These are phyloP conservation scores for Thunnus thynnus DNA, from an alignment of 2,113 vertebrate species.

Conservation along the genomic window DNA sequence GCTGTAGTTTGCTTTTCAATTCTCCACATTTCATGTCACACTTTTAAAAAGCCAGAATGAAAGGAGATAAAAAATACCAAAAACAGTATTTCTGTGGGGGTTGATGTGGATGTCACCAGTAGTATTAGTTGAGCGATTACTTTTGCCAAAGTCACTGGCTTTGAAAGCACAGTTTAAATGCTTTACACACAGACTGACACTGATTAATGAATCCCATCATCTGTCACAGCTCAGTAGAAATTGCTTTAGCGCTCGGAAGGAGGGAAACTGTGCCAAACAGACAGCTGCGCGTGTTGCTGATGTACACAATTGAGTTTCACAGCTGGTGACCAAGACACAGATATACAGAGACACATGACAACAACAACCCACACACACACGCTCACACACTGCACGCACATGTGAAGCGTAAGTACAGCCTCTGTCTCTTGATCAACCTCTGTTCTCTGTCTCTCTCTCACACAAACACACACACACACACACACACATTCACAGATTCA, in stretches of 20 bases:
- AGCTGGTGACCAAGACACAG: slow-evolving; percentile 72
- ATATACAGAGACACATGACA: slow-evolving; percentile 46
- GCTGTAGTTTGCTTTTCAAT: neutral
- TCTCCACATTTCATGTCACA: neutral
- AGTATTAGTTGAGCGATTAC: slow-evolving; percentile 51
- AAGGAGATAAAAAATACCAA: slow-evolving; percentile 13
- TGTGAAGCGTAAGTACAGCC: slow-evolving; percentile 45
- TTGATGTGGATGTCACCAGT: slow-evolving; percentile 43
- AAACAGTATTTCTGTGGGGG: slow-evolving; percentile 10
- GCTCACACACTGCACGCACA: slow-evolving; percentile 48
- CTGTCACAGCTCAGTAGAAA: slow-evolving; percentile 75
- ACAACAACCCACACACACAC: slow-evolving; percentile 21
- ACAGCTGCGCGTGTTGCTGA: slow-evolving; percentile 72
- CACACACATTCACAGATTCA: slow-evolving; percentile 45
- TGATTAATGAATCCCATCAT: slow-evolving; percentile 79
- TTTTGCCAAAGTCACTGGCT: slow-evolving; percentile 61
- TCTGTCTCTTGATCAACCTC: slow-evolving; percentile 53
- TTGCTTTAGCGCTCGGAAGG: slow-evolving; percentile 69
- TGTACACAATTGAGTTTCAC: slow-evolving; percentile 66
- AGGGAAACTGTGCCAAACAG: slow-evolving; percentile 74
- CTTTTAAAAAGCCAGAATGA: slow-evolving; percentile 10
- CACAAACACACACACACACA: slow-evolving; percentile 5
- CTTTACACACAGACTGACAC: slow-evolving; percentile 73
- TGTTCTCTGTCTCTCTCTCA: slow-evolving; percentile 31
- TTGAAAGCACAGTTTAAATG: slow-evolving; percentile 63